Percentiles rank a stretch among this genome's conserved stretches.
Conservation (phyloP, 2,888 invertebrate genomes). For the Papilio protenor region DNA sequence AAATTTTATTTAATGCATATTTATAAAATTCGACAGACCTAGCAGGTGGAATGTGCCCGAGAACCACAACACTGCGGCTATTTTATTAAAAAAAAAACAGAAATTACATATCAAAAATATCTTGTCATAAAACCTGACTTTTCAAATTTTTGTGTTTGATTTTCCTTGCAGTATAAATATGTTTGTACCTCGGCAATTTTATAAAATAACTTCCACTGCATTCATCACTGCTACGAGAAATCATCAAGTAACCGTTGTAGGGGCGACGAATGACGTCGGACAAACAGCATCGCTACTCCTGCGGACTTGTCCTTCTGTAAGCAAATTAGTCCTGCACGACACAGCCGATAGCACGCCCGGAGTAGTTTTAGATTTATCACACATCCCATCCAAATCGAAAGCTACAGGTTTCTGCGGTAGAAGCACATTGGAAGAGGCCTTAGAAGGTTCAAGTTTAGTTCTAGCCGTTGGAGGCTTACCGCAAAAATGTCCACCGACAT, state of each 20-base stretch:
- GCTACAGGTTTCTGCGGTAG: constrained; percentile 65
- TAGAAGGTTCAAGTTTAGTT: constrained; percentile 86
- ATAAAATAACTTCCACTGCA: constrained; percentile 45
- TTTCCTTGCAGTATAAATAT: constrained; percentile 34
- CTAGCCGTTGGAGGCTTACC: constrained; percentile 87
- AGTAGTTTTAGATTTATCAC: constrained; percentile 74
- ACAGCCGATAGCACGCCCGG: constrained; percentile 66
- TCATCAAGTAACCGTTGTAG: constrained; percentile 71
- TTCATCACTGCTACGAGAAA: constrained; percentile 47
- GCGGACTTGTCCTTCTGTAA: constrained; percentile 83
- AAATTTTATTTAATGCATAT: not conserved
- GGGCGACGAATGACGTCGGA: constrained; percentile 79
- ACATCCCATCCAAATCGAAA: constrained; percentile 69
- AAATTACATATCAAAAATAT: not conserved
- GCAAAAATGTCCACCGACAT: constrained; percentile 65
- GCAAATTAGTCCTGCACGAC: constrained; percentile 85
- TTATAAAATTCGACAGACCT: not conserved
- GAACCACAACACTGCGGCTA: not conserved
- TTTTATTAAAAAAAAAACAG: not conserved
- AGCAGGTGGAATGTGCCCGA: not conserved
- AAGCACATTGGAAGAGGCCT: constrained; percentile 61
- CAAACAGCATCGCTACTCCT: constrained; percentile 83
- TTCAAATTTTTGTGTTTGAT: constrained; percentile 34
- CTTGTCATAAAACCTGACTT: constrained; percentile 19
- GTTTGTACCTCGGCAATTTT: constrained; percentile 44